Evolutionary conservation across 2,113 vertebrate genomes (phyloP).

Genomic region (Varanus salvator): DNA sequence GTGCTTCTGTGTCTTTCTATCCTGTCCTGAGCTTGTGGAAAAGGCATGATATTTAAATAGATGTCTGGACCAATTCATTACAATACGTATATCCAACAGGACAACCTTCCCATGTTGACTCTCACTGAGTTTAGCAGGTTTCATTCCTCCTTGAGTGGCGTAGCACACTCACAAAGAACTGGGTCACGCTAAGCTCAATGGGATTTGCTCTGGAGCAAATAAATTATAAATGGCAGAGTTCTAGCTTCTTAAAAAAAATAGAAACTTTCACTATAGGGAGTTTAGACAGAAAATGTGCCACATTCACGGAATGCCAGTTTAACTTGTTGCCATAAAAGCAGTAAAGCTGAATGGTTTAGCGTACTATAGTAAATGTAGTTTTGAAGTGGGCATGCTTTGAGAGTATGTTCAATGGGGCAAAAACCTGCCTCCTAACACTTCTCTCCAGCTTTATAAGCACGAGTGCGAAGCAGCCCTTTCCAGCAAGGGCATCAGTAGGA

Average conservation of each 20-base stretch:
- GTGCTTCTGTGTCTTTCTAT: background rate
- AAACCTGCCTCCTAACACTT: no score
- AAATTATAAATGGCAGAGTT: background rate
- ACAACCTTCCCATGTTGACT: background rate
- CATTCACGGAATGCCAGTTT: constrained; percentile 22
- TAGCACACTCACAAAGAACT: background rate
- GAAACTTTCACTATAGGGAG: background rate
- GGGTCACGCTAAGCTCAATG: background rate
- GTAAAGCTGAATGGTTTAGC: no score
- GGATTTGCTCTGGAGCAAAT: background rate
- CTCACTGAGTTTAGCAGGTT: background rate
- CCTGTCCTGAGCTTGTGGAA: background rate
- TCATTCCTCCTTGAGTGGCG: background rate
- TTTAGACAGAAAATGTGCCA: background rate
- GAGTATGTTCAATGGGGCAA: no score
- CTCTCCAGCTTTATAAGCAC: no score
- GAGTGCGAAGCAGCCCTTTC: no score
- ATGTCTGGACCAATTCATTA: background rate
- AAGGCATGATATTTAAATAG: background rate
- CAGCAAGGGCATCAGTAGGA: no score
- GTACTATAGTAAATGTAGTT: background rate
- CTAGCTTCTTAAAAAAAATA: background rate
- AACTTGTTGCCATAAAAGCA: background rate
- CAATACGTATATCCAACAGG: background rate
- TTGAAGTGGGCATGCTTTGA: no score